Evolutionary conservation across 2,113 vertebrate species (phyloP), one percentile per base, ranked within the genome.

Genomic region (Paracanthobrama guichenoti): DNA sequence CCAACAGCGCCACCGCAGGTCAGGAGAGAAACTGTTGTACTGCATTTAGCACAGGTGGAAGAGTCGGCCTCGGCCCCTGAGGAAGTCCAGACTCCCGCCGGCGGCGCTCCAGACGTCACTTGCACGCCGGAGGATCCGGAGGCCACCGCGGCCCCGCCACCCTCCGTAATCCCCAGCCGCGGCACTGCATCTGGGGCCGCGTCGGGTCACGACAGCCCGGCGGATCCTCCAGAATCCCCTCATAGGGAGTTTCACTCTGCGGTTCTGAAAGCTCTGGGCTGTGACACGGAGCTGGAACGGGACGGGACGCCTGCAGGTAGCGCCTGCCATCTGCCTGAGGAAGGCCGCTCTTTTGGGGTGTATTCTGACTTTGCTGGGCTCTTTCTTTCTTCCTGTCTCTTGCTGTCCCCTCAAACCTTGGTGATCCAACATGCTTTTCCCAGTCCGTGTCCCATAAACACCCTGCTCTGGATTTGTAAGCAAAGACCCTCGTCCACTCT

Each of bases 241-340:
- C 94, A 95, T 16, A 92, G 92, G 92, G 95, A 97, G 89, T 96
- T 96, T 92, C 94, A 94, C 87, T 91, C 89, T 1, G 94, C 94
- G 3, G 93, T 96, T 89, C 90, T 95, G 90, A 92, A 90, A 88
- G 95, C 95, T 28, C 86, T 96, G 82, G 92, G 91, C 92, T 93
- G 92, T 9, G 78, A 84, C 77, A 86, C 87, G 77, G 92, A 95
- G 86, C 87, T 44, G 24, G 44, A 74, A 1, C 35, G 4, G 2
- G 66, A 39, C 20, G 35, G 35, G 35, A 28, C 74, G 26, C 20
- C 75, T 60, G 75, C 75, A 78, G 75, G 94, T 95, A 96, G 89
- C 90, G 64, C 86, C 78, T 69, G 74, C 79, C 74, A 42, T 81
- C 87, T 66, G 84, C 84, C 48, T 31, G 50, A 62, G 44, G 85